Percentiles rank a stretch among this genome's conserved stretches.
phyloP scores from a whole-genome alignment of 2,113 vertebrate genomes.

The Gavialis gangeticus region DNA sequence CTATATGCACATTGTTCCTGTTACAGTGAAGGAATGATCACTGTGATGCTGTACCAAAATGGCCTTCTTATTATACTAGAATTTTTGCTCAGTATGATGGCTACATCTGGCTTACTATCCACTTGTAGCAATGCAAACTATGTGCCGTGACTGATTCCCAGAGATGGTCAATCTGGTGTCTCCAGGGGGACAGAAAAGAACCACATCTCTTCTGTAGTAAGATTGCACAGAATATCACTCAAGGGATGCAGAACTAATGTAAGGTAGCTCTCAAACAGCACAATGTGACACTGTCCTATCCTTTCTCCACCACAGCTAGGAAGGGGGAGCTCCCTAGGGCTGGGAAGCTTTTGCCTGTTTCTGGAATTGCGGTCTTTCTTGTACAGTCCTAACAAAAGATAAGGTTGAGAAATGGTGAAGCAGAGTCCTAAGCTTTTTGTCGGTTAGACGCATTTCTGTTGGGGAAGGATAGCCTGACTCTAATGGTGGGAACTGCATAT shows the following conservation, averaged over 20 bases:
- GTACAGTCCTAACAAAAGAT: accelerated
- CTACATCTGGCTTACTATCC: not conserved
- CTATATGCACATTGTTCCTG: not conserved
- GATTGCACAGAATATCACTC: not conserved
- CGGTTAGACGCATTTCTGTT: not conserved
- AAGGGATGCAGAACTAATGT: not conserved
- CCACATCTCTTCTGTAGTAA: not conserved
- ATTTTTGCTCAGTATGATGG: not conserved
- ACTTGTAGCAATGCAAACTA: too few relatives aligned
- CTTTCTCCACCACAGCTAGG: not conserved
- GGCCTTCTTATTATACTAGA: not conserved
- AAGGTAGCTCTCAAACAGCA: not conserved
- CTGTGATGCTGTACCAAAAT: not conserved
- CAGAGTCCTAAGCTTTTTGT: accelerated
- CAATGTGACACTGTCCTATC: not conserved
- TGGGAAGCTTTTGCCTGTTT: not conserved
- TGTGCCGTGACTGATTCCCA: not conserved
- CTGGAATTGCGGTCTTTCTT: accelerated
- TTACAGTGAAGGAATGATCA: not conserved
- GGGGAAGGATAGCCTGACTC: not conserved
- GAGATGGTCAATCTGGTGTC: not conserved
- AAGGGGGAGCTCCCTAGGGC: not conserved
- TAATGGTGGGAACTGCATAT: not conserved
- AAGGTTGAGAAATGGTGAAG: not conserved
- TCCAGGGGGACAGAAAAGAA: not conserved